Evolutionary conservation across 2,888 invertebrate genomes (phyloP), one percentile per base, ranked within the genome.

Genomic region (Caprella mutica): DNA sequence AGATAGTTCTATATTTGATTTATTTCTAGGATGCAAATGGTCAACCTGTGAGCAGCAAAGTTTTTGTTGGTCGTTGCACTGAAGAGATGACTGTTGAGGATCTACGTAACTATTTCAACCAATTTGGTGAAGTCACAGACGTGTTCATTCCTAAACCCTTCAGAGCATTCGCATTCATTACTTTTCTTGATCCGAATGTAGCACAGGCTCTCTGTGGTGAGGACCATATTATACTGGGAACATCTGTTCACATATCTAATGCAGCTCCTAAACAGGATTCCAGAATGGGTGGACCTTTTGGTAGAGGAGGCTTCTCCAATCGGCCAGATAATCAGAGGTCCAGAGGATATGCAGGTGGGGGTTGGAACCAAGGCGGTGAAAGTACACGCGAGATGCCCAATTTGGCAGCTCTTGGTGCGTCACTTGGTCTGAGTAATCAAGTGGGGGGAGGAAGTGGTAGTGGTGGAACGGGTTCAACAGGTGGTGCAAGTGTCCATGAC

Each of bases 91-190:
- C 86, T 21, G 84, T 86, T 48, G 90, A 91, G 68, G 90, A 91
- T 74, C 79, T 94, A 61, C 80, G 88, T 67, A 86, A 87, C 68
- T 92, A 91, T 77, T 90, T 91, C 74, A 82, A 84, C 57, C 86
- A 86, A 74, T 91, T 82, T 76, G 92, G 91, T 67, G 90, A 91
- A 77, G 91, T 93, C 52, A 86, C 87, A 58, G 93, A 94, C 78
- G 92, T 93, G 54, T 94, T 92, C 79, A 91, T 94, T 67, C 93
- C 94, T 29, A 86, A 89, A 72, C 93, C 93, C 57, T 94, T 93
- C 75, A 78, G 87, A 69, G 87, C 87, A 54, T 88, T 90, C 75
- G 88, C 87, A 65, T 94, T 94, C 77, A 91, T 94, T 52, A 93
- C 93, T 52, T 91, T 94, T 76, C 77, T 89, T 69, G 90, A 91